These are phyloP conservation scores for Plectrocnemia conspersa DNA, from an alignment of 1,140 invertebrate genomes.

Conservation along the genomic window DNA sequence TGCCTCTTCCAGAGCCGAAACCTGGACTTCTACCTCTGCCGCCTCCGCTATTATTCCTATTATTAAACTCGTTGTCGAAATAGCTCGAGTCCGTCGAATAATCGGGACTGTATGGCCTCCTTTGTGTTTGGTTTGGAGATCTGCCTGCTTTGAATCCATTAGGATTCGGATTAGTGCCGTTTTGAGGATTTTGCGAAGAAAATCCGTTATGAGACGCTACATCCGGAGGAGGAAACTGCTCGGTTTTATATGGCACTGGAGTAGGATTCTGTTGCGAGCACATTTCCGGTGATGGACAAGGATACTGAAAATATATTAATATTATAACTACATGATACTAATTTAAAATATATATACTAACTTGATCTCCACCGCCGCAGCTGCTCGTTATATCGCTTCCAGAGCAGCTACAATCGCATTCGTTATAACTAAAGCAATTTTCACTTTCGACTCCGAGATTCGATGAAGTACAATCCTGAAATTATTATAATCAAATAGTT, in stretches of 20 bases:
- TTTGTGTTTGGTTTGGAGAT: conserved; percentile 18
- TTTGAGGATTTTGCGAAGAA: conserved; percentile 2
- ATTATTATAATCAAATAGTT: conserved; percentile 4
- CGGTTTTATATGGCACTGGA: conserved; percentile 17
- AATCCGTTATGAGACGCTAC: conserved; percentile 21
- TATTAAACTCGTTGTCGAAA: conserved; percentile 31
- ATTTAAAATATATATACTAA: conserved; percentile 1
- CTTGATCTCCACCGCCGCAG: conserved; percentile 30
- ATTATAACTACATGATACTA: background rate
- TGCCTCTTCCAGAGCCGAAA: conserved; percentile 19
- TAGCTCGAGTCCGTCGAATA: conserved; percentile 30
- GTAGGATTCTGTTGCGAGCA: conserved; percentile 26
- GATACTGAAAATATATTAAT: conserved; percentile 23
- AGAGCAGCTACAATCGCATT: conserved; percentile 32
- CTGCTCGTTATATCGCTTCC: conserved; percentile 34
- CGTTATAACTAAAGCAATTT: conserved; percentile 34
- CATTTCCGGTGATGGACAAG: conserved; percentile 25
- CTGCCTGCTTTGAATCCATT: conserved; percentile 13
- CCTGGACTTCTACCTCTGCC: conserved; percentile 28
- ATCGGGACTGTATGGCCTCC: conserved; percentile 27
- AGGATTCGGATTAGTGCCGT: background rate
- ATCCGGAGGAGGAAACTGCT: conserved; percentile 9
- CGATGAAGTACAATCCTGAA: conserved; percentile 33
- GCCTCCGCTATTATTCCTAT: conserved; percentile 20
- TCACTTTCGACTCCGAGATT: conserved; percentile 33